A percentile compares a stretch with the other conserved stretches of the same genome.
These are phyloP conservation scores for Leucoraja erinaceus DNA, from an alignment of 2,113 vertebrate genomes.

Conservation along the genomic window DNA sequence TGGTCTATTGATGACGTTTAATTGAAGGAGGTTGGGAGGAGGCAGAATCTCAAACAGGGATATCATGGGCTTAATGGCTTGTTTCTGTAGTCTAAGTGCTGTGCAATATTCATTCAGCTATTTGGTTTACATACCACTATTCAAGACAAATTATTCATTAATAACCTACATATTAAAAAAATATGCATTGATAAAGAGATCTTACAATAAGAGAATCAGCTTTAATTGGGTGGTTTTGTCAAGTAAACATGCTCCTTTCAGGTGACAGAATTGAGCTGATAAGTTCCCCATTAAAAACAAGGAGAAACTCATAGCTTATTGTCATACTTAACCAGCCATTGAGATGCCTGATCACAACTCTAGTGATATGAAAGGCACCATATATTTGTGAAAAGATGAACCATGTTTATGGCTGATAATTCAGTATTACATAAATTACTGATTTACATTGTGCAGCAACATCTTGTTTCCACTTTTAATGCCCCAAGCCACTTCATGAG, in stretches of 20 bases:
- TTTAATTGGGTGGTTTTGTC: neutral
- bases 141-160: neutral
- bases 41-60: neutral
- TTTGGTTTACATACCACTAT: neutral
- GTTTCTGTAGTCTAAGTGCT: neutral
- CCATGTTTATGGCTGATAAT: constrained; percentile 60
- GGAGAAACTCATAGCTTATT: constrained; percentile 35
- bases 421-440: constrained; percentile 61
- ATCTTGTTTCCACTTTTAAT: no score
- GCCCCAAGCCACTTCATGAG: no score
- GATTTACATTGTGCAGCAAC: constrained; percentile 32
- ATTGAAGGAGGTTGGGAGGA: neutral
- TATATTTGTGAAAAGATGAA: constrained; percentile 64
- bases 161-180: neutral
- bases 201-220: neutral
- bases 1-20: neutral
- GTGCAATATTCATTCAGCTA: neutral
- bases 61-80: neutral
- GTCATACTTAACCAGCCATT: constrained; percentile 55
- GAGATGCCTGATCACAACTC: constrained; percentile 67
- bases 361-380: constrained; percentile 64
- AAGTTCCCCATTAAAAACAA: neutral
- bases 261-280: neutral
- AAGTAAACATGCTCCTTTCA: neutral
- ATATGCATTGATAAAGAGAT: neutral